phyloP scores from a whole-genome alignment of 2,888 invertebrate genomes.

The Mesoligia furuncula region DNA sequence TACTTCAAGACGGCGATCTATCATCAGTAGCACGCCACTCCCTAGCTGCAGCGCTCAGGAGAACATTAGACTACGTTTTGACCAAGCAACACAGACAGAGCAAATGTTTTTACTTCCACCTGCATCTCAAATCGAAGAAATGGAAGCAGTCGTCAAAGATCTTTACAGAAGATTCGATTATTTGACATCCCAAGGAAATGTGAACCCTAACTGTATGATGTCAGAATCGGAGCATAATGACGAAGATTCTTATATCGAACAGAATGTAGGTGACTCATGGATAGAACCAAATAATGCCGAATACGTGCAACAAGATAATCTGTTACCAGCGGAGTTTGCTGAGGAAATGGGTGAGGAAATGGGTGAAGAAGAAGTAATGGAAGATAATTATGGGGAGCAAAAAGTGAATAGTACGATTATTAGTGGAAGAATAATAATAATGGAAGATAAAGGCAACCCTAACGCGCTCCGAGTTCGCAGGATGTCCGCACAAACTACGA shows the following conservation, averaged over 20 bases:
- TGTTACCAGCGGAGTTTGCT: neutral
- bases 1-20: constrained; percentile 62
- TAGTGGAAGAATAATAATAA: too few relatives aligned
- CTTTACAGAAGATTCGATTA: constrained; percentile 71
- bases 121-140: constrained; percentile 69
- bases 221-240: constrained; percentile 53
- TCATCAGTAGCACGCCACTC: constrained; percentile 75
- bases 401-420: constrained; percentile 34
- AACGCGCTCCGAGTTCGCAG: constrained; percentile 73
- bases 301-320: constrained; percentile 11
- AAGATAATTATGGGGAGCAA: constrained; percentile 35
- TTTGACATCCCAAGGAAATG: constrained; percentile 64
- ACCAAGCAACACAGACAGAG: constrained; percentile 79
- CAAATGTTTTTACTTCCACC: constrained; percentile 50
- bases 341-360: constrained; percentile 28
- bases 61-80: constrained; percentile 65
- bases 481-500: constrained; percentile 80
- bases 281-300: constrained; percentile 44
- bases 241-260: constrained; percentile 42
- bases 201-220: constrained; percentile 44
- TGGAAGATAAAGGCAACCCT: constrained; percentile 57
- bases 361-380: constrained; percentile 32
- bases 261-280: constrained; percentile 57
- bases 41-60: constrained; percentile 60
- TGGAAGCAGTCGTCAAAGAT: constrained; percentile 69